Conservation (phyloP, 2,888 invertebrate genomes). For the Pomacea canaliculata region DNA sequence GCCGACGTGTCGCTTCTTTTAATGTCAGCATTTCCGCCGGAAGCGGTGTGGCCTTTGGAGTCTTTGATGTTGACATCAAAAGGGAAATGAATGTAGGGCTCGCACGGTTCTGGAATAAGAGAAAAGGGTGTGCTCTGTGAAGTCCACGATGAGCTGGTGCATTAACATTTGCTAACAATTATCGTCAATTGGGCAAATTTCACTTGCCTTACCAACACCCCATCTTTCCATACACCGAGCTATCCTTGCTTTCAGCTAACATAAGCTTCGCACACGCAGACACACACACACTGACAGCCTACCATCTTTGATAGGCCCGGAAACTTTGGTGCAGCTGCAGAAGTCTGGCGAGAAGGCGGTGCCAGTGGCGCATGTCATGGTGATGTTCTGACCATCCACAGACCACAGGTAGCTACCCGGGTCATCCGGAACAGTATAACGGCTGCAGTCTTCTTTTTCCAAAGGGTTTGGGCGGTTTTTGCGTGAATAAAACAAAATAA, state of each 20-base stretch:
- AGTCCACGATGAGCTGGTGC: too few relatives aligned
- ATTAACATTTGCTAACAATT: too few relatives aligned
- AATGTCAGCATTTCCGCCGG: conserved; percentile 27
- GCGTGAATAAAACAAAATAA: too few relatives aligned
- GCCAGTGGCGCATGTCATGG: conserved; percentile 34
- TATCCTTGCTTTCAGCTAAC: too few relatives aligned
- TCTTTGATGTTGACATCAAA: conserved; percentile 37
- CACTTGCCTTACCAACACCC: too few relatives aligned
- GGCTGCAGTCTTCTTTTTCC: conserved; percentile 20
- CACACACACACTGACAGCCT: not conserved
- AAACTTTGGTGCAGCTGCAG: conserved; percentile 30
- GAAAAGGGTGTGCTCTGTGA: not conserved
- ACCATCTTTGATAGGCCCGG: conserved; percentile 15
- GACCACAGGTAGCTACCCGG: conserved; percentile 30
- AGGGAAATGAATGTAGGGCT: conserved; percentile 38
- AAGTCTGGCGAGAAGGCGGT: conserved; percentile 33
- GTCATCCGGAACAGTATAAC: conserved; percentile 12
- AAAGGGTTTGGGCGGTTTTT: too few relatives aligned
- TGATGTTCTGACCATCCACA: conserved; percentile 24
- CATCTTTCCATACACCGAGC: too few relatives aligned
- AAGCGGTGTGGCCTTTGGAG: conserved; percentile 24
- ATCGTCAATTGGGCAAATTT: too few relatives aligned
- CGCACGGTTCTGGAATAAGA: conserved; percentile 20
- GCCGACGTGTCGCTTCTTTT: conserved; percentile 22
- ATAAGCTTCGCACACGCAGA: not conserved